Conservation (phyloP, 1,140 invertebrate species). For the Thereuonema tuberculata region DNA sequence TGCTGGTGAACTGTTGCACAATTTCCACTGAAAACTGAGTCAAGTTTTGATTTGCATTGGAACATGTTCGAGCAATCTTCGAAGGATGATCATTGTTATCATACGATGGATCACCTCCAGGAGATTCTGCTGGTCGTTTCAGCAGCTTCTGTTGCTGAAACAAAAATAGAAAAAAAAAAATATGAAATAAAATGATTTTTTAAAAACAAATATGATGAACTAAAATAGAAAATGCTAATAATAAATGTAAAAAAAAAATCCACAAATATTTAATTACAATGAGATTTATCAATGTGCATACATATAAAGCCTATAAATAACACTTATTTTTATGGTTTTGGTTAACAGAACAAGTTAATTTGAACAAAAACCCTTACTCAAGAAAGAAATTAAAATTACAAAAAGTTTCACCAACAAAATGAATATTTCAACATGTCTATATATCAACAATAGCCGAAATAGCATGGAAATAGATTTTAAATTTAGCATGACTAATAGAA, state of each 20-base stretch:
- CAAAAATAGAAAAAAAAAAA: too few species aligned
- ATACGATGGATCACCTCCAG: not conserved
- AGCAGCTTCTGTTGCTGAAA: not conserved
- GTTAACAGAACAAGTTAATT: too few species aligned
- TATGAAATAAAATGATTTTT: not conserved
- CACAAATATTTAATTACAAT: not conserved
- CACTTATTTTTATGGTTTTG: too few species aligned
- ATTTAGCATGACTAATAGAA: too few species aligned
- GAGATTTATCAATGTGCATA: not conserved
- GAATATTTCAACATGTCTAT: too few species aligned
- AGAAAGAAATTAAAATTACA: too few species aligned
- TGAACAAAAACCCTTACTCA: too few species aligned
- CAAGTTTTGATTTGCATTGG: slow-evolving; percentile 29
- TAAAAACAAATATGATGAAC: not conserved
- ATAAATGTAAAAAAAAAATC: not conserved
- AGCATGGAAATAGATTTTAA: too few species aligned
- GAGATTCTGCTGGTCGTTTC: not conserved
- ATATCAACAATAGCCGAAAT: too few species aligned
- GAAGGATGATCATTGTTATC: not conserved
- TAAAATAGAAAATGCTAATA: not conserved
- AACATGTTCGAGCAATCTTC: slow-evolving; percentile 10
- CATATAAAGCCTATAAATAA: too few species aligned
- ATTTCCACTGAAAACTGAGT: slow-evolving; percentile 81
- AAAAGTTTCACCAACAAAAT: too few species aligned
- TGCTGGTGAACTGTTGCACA: slow-evolving; percentile 71